These are phyloP conservation scores for Sesamia inferens DNA, from an alignment of 2,888 invertebrate species.

Conservation along the genomic window DNA sequence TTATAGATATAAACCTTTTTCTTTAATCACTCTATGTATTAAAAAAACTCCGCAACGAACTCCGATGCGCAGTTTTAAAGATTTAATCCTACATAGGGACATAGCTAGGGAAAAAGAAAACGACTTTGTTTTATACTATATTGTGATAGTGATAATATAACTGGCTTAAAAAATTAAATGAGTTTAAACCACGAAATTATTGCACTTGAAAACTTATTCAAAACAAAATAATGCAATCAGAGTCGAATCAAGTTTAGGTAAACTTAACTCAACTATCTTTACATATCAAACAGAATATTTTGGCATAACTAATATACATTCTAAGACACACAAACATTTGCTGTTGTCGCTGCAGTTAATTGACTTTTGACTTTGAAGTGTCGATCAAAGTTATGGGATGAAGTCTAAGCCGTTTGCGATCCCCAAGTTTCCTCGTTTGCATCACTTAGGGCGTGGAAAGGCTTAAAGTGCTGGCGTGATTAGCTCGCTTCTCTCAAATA, in stretches of 20 bases:
- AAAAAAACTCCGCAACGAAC: too few species aligned
- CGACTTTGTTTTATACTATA: too few species aligned
- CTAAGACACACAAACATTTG: constrained; percentile 58
- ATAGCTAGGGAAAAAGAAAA: too few species aligned
- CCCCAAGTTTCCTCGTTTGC: constrained; percentile 86
- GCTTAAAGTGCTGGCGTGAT: constrained; percentile 81
- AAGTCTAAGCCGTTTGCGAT: constrained; percentile 82
- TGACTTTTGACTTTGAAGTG: constrained; percentile 82
- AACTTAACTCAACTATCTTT: constrained; percentile 29
- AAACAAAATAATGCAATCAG: constrained; percentile 33
- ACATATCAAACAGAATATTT: constrained; percentile 27
- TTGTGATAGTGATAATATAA: too few species aligned
- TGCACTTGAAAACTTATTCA: constrained; percentile 28
- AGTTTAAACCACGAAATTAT: constrained; percentile 6
- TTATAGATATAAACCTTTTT: too few species aligned
- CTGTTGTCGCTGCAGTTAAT: constrained; percentile 70
- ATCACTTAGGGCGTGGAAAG: constrained; percentile 84
- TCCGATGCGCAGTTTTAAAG: too few species aligned
- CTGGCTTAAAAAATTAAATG: background rate
- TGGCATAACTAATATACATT: constrained; percentile 37
- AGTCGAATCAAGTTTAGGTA: background rate
- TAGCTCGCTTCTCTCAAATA: constrained; percentile 74
- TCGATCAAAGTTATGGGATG: constrained; percentile 84
- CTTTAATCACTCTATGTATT: too few species aligned
- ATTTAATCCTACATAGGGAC: too few species aligned